Base-by-base conservation (phyloP, 1,140 invertebrate species). In the Penaeus vannamei region DNA sequence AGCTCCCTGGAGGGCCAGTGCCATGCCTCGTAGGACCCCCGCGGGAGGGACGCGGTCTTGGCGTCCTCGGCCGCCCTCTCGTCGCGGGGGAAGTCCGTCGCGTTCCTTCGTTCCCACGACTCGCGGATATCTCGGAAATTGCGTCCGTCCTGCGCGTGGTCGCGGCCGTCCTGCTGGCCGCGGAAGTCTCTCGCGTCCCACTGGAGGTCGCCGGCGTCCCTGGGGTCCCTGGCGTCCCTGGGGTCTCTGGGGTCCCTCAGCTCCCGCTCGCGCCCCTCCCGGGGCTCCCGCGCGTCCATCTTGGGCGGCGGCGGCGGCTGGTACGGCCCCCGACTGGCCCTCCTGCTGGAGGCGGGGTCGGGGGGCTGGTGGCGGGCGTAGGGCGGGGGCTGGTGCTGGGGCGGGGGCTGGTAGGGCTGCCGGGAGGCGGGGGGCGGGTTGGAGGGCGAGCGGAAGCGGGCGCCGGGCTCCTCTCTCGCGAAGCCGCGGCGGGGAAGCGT, bases 361-460 rank as follows among this genome's bases (percentile, higher is more conserved):
- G 88, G 88, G 19, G 88, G 88, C 84, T 84, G 84, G 36, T 90
- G 89, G 69, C 89, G 85, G 36, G 89, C 87, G 77, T 88, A 89
- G 22, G 91, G 91, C 14, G 87, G 86, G 60, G 91, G 91, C 60
- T 84, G 84, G 36, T 90, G 89, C 62, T 86, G 85, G 26, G 89
- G 88, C 60, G 85, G 86, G 22, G 91, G 91, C 7, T 85, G 86
- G 60, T 53, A 53, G 53, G 91, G 91, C 69, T 91, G 89, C 29
- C 89, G 77, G 42, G 86, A 86, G 4, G 85, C 46, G 4, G 91
- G 89, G 12, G 91, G 89, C 8, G 91, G 91, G 26, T 91, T 91
- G 19, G 91, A 91, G 23, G 91, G 91, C 4, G 91, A 91, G n/a
- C 90, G 32, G 77, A 79, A 88, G 20, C 90, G 81, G 2, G 10